phyloP scores from a whole-genome alignment of 2,113 vertebrate genomes.

The Dicerorhinus sumatrensis region DNA sequence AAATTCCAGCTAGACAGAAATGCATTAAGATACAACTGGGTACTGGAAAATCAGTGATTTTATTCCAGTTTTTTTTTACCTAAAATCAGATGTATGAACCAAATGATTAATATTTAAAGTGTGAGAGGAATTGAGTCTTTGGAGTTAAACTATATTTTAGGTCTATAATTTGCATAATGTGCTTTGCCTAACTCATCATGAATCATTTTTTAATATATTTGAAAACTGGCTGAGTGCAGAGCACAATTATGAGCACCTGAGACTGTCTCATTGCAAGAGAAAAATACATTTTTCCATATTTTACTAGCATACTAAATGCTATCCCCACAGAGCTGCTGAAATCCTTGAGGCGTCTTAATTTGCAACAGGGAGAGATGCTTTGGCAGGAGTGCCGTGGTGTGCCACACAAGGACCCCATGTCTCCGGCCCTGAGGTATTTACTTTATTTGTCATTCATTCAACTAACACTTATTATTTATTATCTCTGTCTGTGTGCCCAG shows the following conservation, averaged over 20 bases:
- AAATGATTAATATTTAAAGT: conserved; percentile 74
- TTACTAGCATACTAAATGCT: neutral
- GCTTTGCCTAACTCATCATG: conserved; percentile 54
- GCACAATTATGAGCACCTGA: conserved; percentile 17
- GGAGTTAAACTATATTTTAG: conserved; percentile 61
- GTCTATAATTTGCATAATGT: conserved; percentile 55
- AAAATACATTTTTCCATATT: neutral
- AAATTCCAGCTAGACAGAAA: conserved; percentile 62
- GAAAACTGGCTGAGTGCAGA: conserved; percentile 38
- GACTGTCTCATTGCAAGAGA: neutral
- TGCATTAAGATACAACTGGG: conserved; percentile 37
- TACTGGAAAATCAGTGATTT: conserved; percentile 15
- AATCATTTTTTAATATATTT: conserved; percentile 71
- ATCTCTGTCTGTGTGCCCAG: neutral
- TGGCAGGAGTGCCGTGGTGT: neutral
- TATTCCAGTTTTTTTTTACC: conserved; percentile 46
- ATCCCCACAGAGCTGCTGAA: neutral
- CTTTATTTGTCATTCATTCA: neutral
- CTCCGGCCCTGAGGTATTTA: neutral
- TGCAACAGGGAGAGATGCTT: neutral
- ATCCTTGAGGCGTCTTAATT: neutral
- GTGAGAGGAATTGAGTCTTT: conserved; percentile 47
- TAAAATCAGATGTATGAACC: conserved; percentile 38
- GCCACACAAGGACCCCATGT: neutral
- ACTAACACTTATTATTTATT: neutral